phyloP scores from a whole-genome alignment of 2,888 invertebrate species.

The Dorcus hopei region DNA sequence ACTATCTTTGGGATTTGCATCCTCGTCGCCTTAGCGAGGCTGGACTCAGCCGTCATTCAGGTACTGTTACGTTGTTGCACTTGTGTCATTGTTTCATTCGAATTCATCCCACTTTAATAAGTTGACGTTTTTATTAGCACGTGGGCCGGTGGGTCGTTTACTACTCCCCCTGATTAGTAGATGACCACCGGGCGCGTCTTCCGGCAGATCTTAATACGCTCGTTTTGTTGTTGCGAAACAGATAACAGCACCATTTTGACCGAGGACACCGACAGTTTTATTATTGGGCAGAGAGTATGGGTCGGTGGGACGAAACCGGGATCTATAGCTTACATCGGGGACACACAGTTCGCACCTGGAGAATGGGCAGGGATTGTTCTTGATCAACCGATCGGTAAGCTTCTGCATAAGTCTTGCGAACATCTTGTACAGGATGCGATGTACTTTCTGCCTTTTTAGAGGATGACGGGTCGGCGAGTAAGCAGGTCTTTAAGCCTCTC shows the following conservation, averaged over 20 bases:
- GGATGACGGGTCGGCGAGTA: not conserved
- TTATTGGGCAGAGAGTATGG: conserved; percentile 93
- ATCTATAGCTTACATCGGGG: conserved; percentile 89
- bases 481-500: not conserved
- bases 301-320: conserved; percentile 90
- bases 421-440: no score
- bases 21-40: conserved; percentile 73
- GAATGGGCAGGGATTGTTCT: conserved; percentile 98
- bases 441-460: not conserved
- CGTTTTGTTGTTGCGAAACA: conserved; percentile 43
- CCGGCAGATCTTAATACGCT: no score
- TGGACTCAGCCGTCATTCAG: conserved; percentile 72
- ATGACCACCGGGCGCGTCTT: no score
- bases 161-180: not conserved
- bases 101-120: not conserved
- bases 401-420: not conserved
- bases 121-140: not conserved
- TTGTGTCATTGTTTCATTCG: not conserved
- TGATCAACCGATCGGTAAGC: conserved; percentile 87
- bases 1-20: conserved; percentile 71
- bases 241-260: conserved; percentile 82
- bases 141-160: not conserved
- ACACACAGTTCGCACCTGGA: conserved; percentile 95
- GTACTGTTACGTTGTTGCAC: conserved; percentile 46
- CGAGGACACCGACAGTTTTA: conserved; percentile 91